Evolutionary conservation across 2,888 invertebrate species (phyloP), one percentile per base, ranked within the genome.

Genomic region (Orchestes rusci): DNA sequence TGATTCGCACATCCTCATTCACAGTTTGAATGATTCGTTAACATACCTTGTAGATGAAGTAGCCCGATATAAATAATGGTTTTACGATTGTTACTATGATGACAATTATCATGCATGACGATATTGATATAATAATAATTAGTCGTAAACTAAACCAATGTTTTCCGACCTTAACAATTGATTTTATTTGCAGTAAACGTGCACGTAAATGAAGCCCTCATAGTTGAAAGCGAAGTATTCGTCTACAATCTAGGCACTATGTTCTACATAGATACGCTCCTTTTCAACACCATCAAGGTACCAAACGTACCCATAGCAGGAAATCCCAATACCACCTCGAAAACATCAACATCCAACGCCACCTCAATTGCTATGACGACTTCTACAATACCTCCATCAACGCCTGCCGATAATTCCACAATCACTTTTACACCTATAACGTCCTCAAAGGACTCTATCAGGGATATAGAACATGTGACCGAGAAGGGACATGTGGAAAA

Each of bases 191-290:
- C 55, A 70, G 75, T 72, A 53, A 70, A 71, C 43, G 67, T 72
- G 2, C 70, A 70, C 27, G 69, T 77, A 4, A 77, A 77, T 57
- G 72, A 74, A 50, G 76, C 76, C 10, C 69, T 71, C 52, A 74
- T 78, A 29, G 71, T 75, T 15, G 76, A 78, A 60, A 73, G 73
- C 55, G 77, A 79, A 63, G 72, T 77, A 16, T 79, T 77, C 57
- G 77, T 79, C 28, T 79, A 79, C 62, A 79, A 79, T 60, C 61
- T 79, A 53, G 79, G 79, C 33, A 79, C 77, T 45, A 77, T 79
- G 76, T 78, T 75, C 62, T 77, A 74, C 57, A 70, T 79, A 45
- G 75, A 78, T 56, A 73, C 73, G 54, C 72, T 79, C 43, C 64
- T 79, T 4, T 77, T 75, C 59, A 67, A 69, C n/a, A 49, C 49